Conservation (phyloP, 2,113 vertebrate species). For the Tachysurus fulvidraco region DNA sequence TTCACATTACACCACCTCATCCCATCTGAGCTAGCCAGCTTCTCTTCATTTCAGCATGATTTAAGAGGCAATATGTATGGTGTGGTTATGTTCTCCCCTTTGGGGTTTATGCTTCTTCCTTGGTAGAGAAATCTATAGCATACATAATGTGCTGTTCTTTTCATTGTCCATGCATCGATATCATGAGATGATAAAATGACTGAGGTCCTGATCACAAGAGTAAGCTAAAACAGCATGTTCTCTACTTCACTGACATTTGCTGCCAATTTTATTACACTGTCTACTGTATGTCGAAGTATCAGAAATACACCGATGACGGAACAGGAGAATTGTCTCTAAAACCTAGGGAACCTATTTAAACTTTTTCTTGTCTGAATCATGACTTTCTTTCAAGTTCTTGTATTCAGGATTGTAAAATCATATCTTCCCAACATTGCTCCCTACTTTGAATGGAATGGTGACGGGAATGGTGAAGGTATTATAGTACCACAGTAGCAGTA, state of each 20-base stretch:
- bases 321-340: not conserved
- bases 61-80: not conserved
- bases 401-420: not conserved
- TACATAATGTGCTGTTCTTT: not conserved
- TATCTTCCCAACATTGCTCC: not conserved
- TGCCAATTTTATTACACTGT: not conserved
- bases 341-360: not conserved
- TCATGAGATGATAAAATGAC: not conserved
- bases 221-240: not conserved
- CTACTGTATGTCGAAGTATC: not conserved
- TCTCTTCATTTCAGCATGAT: not conserved
- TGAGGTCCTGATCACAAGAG: not conserved
- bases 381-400: not conserved
- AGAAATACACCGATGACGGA: not conserved
- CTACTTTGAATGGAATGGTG: not conserved
- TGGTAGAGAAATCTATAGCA: not conserved
- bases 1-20: not conserved
- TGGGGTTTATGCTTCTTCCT: no score
- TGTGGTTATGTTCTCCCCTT: not conserved
- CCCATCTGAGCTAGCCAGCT: not conserved
- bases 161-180: not conserved
- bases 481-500: not conserved
- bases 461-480: not conserved
- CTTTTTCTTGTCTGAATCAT: not conserved
- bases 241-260: not conserved